Conservation (phyloP, 2,113 vertebrate genomes). For the Sclerurus mexicanus region DNA sequence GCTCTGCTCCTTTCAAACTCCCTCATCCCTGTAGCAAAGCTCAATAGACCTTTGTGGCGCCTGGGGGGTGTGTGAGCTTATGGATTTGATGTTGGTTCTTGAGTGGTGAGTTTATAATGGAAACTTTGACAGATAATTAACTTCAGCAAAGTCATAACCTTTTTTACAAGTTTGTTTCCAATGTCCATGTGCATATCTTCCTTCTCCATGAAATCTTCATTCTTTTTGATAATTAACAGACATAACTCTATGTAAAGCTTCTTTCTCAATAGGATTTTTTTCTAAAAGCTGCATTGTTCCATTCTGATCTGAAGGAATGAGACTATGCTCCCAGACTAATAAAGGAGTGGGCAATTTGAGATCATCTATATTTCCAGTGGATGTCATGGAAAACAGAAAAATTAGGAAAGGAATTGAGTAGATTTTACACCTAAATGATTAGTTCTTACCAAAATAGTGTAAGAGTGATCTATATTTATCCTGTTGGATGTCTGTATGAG, state of each 20-base stretch:
- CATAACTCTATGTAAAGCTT: not conserved
- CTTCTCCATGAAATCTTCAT: not conserved
- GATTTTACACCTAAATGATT: not conserved
- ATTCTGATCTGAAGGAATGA: not conserved
- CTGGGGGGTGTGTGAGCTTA: not conserved
- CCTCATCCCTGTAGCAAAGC: not conserved
- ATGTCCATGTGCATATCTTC: not conserved
- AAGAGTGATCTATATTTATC: not conserved
- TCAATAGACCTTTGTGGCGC: not conserved
- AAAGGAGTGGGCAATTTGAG: not conserved
- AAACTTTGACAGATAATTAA: constrained; percentile 1
- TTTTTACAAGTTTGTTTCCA: constrained; percentile 6
- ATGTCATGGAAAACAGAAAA: not conserved
- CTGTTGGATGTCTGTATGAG: not conserved
- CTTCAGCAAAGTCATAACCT: not conserved
- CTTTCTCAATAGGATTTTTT: not conserved
- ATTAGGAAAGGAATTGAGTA: not conserved
- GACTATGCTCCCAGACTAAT: not conserved
- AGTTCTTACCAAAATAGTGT: not conserved
- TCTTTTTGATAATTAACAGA: constrained; percentile 19
- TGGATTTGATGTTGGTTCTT: not conserved
- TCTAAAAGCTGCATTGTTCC: not conserved
- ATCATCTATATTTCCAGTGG: not conserved
- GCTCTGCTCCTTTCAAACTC: not conserved
- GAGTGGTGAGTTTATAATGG: not conserved